phyloP scores from a whole-genome alignment of 92 coral and sea anemone genomes.

The Micromussa lordhowensis region DNA sequence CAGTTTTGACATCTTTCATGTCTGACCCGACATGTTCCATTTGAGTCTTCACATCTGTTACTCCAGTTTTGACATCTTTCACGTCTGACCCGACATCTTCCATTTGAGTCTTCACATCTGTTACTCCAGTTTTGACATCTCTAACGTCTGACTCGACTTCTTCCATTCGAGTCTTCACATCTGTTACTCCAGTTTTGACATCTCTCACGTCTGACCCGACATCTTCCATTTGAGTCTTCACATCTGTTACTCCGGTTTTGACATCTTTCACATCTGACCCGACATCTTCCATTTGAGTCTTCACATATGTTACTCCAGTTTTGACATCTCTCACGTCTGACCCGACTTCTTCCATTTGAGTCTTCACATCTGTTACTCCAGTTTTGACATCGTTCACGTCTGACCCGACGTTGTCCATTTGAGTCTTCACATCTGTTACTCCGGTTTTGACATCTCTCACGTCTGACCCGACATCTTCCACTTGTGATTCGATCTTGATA shows the following conservation, averaged over 20 bases:
- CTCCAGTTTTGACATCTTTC: neutral
- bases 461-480: neutral
- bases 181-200: too few relatives aligned
- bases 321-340: neutral
- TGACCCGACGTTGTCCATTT: neutral
- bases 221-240: neutral
- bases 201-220: neutral
- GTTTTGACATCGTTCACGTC: neutral
- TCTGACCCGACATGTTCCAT: neutral
- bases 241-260: neutral
- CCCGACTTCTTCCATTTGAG: neutral
- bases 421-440: neutral
- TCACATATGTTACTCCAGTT: too few relatives aligned
- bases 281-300: too few relatives aligned
- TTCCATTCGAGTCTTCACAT: neutral
- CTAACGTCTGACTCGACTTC: neutral
- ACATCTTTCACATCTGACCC: neutral
- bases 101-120: neutral
- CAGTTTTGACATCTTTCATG: neutral
- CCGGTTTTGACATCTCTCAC: neutral
- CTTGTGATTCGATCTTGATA: neutral
- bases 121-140: neutral
- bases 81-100: too few relatives aligned
- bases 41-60: neutral
- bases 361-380: neutral